Evolutionary conservation across 2,113 vertebrate genomes (phyloP), one percentile per base, ranked within the genome.

Genomic region (Copsychus sechellarum): DNA sequence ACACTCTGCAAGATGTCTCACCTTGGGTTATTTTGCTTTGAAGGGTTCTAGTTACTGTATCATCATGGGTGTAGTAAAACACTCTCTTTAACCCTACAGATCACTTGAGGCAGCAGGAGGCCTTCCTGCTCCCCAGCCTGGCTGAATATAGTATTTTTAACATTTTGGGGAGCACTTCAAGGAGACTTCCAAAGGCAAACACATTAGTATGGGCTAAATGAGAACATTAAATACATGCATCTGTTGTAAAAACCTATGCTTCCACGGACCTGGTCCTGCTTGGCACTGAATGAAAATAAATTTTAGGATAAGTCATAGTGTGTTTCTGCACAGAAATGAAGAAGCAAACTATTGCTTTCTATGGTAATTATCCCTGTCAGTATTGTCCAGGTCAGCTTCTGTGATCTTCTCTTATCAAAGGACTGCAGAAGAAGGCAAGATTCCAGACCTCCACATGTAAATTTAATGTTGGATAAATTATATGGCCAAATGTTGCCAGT

Each of bases 161-260:
- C 23, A 80, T 86, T 93, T 94, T 65, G 73, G 33, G 21, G 80
- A 86, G 70, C 11, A 26, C n/a, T 86, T 93, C 86, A 96, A 96
- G 93, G 93, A 93, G 88, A 92, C 42, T 84, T 72, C 29, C 81
- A 96, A 96, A 96, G 94, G 29, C 84, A 85, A 93, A 91, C 15
- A 86, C 56, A 73, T 11, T 34, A 45, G 6, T 45, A 34, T 26
- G 20, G 42, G 15, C 17, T 61, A 85, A 58, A 81, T 53, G 31
- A 78, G n/a, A 89, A 12, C 17, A 48, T 21, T 50, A 78, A 80
- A 90, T n/a, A 10, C 6, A 57, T 40, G 13, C 42, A 42, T 53
- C 25, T 86, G 15, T 42, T 48, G 45, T 36, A 71, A 69, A 62
- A 81, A 90, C 29, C 2, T 33, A 4, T 53, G 16, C 5, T 80